Conservation (phyloP, 2,113 vertebrate species). For the Xiphophorus hellerii region DNA sequence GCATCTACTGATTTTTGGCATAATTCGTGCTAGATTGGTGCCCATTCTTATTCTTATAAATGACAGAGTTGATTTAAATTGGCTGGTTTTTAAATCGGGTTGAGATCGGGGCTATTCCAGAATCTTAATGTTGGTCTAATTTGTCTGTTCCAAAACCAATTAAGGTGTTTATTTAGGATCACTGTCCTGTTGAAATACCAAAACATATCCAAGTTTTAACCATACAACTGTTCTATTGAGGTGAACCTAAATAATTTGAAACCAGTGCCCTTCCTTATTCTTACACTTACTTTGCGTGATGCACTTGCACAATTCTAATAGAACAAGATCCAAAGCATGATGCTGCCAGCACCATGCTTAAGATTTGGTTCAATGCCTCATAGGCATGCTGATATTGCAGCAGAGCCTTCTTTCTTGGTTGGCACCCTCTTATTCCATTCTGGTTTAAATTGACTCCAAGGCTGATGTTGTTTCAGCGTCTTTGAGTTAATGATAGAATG, state of each 20-base stretch:
- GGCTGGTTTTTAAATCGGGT: background rate
- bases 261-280: background rate
- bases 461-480: background rate
- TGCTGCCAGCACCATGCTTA: background rate
- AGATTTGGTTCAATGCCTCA: no score
- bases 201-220: background rate
- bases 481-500: no score
- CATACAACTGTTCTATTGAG: background rate
- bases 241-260: background rate
- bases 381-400: no score
- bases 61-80: background rate
- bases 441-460: background rate
- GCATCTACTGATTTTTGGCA: background rate
- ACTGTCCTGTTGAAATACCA: background rate
- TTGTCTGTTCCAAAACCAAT: background rate
- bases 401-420: no score
- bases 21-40: background rate
- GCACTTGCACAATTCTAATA: no score
- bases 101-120: no score
- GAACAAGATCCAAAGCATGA: no score
- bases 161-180: background rate
- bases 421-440: no score
- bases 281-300: no score
- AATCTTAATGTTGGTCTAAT: background rate
- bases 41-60: background rate